These are phyloP conservation scores for Orussus abietinus DNA, from an alignment of 1,140 invertebrate genomes.

Conservation along the genomic window DNA sequence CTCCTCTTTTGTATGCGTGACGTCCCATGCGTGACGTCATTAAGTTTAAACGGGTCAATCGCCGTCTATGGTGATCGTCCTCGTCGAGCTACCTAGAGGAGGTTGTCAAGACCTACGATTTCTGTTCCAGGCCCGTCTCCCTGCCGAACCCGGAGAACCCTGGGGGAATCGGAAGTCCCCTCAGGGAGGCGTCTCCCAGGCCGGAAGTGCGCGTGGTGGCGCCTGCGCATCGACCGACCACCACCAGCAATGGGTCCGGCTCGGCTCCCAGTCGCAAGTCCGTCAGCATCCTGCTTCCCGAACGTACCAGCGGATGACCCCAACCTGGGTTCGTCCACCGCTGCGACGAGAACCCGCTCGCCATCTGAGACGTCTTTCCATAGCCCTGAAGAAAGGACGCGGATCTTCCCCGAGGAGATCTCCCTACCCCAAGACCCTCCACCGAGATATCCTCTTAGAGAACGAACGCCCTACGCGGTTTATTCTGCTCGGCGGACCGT, in stretches of 20 bases:
- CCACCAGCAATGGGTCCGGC: constrained; percentile 17
- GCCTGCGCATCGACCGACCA: constrained; percentile 36
- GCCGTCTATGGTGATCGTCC: no score
- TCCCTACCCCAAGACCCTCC: not conserved
- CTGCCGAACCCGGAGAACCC: constrained; percentile 32
- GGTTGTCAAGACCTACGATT: no score
- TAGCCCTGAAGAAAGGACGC: constrained; percentile 4
- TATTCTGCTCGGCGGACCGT: constrained; percentile 6
- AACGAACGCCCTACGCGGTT: constrained; percentile 7
- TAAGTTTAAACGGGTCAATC: no score
- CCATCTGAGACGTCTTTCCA: constrained; percentile 24
- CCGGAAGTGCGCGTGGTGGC: constrained; percentile 44
- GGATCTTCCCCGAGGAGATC: constrained; percentile 4
- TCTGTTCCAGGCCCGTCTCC: no score
- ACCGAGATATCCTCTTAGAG: not conserved
- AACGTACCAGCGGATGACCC: constrained; percentile 44
- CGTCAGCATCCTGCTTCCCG: constrained; percentile 47
- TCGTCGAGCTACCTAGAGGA: no score
- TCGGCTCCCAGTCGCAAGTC: constrained; percentile 37
- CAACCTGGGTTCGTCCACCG: constrained; percentile 41
- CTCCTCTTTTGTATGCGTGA: no score
- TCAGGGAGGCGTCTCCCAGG: constrained; percentile 32
- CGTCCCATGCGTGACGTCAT: no score
- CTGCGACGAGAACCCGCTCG: constrained; percentile 35
- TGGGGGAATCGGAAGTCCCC: constrained; percentile 27